Percentiles rank a stretch among this genome's conserved stretches.
These are phyloP conservation scores for Piscicola geometra DNA, from an alignment of 2,888 invertebrate genomes.

Conservation along the genomic window DNA sequence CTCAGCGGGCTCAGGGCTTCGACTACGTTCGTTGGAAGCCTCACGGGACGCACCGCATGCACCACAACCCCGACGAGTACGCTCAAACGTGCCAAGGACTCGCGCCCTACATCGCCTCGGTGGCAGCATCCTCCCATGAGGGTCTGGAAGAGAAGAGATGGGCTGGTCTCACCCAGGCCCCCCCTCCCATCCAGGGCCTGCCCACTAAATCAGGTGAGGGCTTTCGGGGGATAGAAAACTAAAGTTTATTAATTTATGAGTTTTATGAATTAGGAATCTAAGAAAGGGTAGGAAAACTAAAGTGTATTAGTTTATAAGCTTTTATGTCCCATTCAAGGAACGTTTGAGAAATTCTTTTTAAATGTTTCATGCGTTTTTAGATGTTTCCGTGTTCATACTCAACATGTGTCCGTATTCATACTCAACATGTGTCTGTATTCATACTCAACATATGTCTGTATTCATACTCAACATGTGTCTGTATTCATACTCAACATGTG, in stretches of 20 bases:
- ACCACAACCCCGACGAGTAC: constrained; percentile 39
- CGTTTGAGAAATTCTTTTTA: no score
- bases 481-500: no score
- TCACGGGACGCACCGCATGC: constrained; percentile 39
- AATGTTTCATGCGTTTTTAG: background rate
- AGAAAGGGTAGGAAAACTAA: no score
- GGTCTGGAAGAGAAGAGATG: constrained; percentile 42
- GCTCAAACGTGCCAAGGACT: constrained; percentile 36
- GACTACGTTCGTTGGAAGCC: constrained; percentile 44
- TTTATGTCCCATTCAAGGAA: no score
- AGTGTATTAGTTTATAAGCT: no score
- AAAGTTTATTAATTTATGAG: no score
- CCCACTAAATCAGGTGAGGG: constrained; percentile 30
- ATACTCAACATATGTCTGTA: no score
- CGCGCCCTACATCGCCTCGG: constrained; percentile 38
- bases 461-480: no score
- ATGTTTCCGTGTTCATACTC: background rate
- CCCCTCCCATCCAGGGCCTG: constrained; percentile 33
- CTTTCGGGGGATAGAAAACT: no score
- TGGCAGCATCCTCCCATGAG: constrained; percentile 38
- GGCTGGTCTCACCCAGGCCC: constrained; percentile 39
- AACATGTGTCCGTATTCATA: no score
- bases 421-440: no score
- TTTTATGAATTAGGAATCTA: no score
- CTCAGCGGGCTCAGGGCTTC: constrained; percentile 41